These are phyloP conservation scores for Bugulina stolonifera DNA, from an alignment of 2,888 invertebrate species.

Conservation along the genomic window DNA sequence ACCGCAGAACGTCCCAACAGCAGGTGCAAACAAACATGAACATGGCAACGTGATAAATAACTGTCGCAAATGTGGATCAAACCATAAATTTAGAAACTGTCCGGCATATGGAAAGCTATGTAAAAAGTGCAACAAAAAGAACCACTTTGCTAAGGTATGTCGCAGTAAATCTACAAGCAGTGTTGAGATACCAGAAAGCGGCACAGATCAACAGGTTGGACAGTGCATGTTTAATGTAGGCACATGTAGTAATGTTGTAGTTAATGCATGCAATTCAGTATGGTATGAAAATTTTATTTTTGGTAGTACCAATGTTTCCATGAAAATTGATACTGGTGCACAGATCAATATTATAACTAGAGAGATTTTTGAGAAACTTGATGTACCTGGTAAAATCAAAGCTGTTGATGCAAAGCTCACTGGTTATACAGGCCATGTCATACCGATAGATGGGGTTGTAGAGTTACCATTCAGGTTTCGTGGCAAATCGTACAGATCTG, in stretches of 20 bases:
- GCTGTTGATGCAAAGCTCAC: not conserved
- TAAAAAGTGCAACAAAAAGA: not conserved
- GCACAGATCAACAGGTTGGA: not conserved
- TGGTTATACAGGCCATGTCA: not conserved
- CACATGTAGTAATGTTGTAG: not conserved
- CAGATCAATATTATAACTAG: not conserved
- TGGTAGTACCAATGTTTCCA: not conserved
- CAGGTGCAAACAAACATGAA: not conserved
- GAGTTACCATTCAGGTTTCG: not conserved
- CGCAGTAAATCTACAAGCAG: not conserved
- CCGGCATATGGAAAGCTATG: conserved; percentile 9
- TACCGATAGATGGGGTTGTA: not conserved
- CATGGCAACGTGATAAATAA: not conserved
- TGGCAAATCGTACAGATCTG: not conserved
- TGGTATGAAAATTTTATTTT: conserved; percentile 9
- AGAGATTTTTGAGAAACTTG: not conserved
- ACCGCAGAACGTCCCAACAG: not conserved
- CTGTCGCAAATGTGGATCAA: not conserved
- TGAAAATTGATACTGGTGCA: conserved; percentile 6
- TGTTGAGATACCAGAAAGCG: not conserved
- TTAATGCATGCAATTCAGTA: conserved; percentile 2
- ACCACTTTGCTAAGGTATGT: conserved; percentile 6
- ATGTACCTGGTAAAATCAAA: not conserved
- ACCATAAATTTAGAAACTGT: not conserved
- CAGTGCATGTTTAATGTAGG: not conserved